These are phyloP conservation scores for Haliclystus octoradiatus DNA, from an alignment of 30 jellyfish, hydroid and myxozoan genomes.

Conservation along the genomic window DNA sequence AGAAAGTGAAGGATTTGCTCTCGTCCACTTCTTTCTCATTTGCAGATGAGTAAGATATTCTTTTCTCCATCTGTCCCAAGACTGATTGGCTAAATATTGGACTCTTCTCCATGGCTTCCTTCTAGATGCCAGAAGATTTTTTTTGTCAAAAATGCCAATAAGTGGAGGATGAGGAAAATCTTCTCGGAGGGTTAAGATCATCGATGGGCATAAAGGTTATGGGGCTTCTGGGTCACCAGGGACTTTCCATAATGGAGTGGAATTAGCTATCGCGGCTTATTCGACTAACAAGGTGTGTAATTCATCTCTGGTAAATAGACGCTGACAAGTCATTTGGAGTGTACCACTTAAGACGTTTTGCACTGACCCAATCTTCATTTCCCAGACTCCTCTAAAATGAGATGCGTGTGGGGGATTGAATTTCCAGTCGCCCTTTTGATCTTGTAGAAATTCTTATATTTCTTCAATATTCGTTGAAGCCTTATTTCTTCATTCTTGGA, in stretches of 20 bases:
- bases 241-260: not conserved
- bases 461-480: too few species aligned
- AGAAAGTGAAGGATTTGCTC: too few species aligned
- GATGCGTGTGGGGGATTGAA: too few species aligned
- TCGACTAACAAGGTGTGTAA: not conserved
- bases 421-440: too few species aligned
- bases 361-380: not conserved
- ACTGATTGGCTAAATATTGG: not conserved
- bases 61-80: not conserved
- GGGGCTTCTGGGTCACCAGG: not conserved
- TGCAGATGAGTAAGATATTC: too few species aligned
- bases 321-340: not conserved
- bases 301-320: not conserved
- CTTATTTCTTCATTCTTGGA: not conserved
- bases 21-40: too few species aligned
- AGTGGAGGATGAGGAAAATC: not conserved
- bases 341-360: not conserved
- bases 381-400: not conserved
- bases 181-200: not conserved
- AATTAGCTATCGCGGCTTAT: not conserved
- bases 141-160: not conserved
- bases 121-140: too few species aligned
- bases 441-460: too few species aligned
- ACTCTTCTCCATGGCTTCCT: not conserved
- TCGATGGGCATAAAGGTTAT: not conserved